Evolutionary conservation across 2,797 vertebrate genomes (phyloP).

Genomic region (Eulemur coronatus): DNA sequence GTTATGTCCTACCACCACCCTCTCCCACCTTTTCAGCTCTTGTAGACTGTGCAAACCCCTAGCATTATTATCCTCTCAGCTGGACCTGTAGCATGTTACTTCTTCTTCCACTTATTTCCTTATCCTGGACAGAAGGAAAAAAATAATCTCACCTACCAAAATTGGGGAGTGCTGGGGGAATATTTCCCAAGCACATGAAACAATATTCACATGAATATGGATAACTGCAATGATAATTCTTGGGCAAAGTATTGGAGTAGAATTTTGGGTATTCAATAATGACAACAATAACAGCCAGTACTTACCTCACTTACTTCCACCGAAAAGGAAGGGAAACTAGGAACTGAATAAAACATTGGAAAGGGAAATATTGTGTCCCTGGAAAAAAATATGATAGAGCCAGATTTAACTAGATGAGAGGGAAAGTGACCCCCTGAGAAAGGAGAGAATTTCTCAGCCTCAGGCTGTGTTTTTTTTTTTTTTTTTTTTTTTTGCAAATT

Average conservation of each 20-base stretch:
- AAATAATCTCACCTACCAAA: neutral
- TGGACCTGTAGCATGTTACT: neutral
- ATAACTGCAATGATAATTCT: neutral
- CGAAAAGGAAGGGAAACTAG: neutral
- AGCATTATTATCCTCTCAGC: accelerated
- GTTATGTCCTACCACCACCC: accelerated
- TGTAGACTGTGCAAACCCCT: neutral
- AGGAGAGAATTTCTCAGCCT: slow-evolving; percentile 32
- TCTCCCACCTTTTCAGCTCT: neutral
- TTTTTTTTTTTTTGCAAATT: neutral
- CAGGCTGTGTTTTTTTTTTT: neutral
- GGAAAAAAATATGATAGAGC: slow-evolving; percentile 57
- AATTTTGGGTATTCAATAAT: neutral
- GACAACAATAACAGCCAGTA: neutral
- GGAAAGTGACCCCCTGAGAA: slow-evolving; percentile 54
- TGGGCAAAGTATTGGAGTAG: neutral
- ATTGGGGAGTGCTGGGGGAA: neutral
- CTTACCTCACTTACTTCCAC: neutral
- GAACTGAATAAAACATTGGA: neutral
- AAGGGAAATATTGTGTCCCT: neutral
- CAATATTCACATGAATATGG: accelerated
- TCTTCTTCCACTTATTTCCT: neutral
- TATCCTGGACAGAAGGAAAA: neutral
- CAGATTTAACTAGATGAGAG: neutral
- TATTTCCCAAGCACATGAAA: neutral